Evolutionary conservation across 2,797 vertebrate genomes (phyloP).

Genomic region (Crenichthys baileyi): DNA sequence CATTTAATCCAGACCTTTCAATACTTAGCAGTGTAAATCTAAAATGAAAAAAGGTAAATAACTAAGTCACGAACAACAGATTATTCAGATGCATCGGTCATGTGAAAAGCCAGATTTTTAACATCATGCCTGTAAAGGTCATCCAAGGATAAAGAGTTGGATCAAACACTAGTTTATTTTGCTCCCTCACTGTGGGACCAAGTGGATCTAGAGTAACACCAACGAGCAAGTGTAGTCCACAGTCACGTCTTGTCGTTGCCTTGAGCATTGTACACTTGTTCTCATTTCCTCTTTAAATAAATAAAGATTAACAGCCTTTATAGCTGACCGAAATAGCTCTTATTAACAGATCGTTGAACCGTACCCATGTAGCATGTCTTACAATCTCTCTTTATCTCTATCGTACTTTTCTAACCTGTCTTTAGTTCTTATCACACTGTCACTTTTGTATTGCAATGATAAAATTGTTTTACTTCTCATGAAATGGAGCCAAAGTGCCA

Average conservation of each 20-base stretch:
- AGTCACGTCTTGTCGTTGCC: slow-evolving; percentile 50
- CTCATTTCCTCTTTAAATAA: slow-evolving; percentile 75
- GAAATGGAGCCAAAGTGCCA: background rate
- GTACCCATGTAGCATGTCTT: slow-evolving; percentile 10
- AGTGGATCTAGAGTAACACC: slow-evolving; percentile 28
- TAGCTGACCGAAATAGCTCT: slow-evolving; percentile 38
- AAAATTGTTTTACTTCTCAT: background rate
- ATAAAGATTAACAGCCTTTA: slow-evolving; percentile 66
- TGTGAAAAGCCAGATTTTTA: background rate
- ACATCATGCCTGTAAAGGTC: background rate
- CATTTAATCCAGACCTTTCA: too few species aligned
- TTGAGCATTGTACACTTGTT: slow-evolving; percentile 55
- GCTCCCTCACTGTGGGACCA: slow-evolving; percentile 27
- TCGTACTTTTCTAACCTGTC: background rate
- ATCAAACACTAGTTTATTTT: background rate
- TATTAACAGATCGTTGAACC: slow-evolving; percentile 56
- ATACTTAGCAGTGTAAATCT: too few species aligned
- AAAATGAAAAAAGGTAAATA: too few species aligned
- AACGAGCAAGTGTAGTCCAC: slow-evolving; percentile 27
- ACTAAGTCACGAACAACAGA: too few species aligned
- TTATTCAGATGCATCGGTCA: too few species aligned
- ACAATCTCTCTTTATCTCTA: slow-evolving; percentile 5
- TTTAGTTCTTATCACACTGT: background rate
- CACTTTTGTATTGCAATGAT: background rate
- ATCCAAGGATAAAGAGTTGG: background rate